Conservation (phyloP, 2,113 vertebrate genomes). For the Astur gentilis region DNA sequence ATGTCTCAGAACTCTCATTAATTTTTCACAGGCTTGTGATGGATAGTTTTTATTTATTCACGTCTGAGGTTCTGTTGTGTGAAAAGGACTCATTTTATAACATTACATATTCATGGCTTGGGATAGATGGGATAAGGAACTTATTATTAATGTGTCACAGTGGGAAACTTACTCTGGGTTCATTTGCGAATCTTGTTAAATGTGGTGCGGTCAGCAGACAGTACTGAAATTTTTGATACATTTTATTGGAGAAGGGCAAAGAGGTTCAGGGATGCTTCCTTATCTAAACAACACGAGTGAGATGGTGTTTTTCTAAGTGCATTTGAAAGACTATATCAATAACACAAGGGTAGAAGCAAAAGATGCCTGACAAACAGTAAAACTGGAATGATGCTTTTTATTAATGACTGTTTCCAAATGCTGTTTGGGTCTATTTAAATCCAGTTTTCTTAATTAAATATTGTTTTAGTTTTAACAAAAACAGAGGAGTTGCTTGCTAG, state of each 20-base stretch:
- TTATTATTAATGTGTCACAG: constrained; percentile 99
- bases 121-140: constrained; percentile 92
- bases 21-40: constrained; percentile 91
- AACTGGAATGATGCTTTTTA: background rate
- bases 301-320: constrained; percentile 37
- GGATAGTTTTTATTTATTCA: constrained; percentile 98
- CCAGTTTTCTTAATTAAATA: background rate
- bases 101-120: constrained; percentile 99
- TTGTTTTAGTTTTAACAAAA: background rate
- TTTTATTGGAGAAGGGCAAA: constrained; percentile 60
- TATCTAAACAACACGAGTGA: constrained; percentile 38
- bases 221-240: constrained; percentile 56
- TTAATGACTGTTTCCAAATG: background rate
- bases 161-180: constrained; percentile 86
- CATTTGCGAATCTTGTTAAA: constrained; percentile 87
- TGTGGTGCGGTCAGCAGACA: constrained; percentile 80
- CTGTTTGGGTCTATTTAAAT: background rate
- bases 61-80: constrained; percentile 90
- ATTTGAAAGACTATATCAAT: background rate
- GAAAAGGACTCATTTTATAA: constrained; percentile 96
- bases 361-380: background rate
- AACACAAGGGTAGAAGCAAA: background rate
- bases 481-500: background rate
- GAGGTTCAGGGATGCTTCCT: constrained; percentile 45
- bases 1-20: constrained; percentile 85